Conservation (phyloP, 2,888 invertebrate genomes). For the Pandemis corylana region DNA sequence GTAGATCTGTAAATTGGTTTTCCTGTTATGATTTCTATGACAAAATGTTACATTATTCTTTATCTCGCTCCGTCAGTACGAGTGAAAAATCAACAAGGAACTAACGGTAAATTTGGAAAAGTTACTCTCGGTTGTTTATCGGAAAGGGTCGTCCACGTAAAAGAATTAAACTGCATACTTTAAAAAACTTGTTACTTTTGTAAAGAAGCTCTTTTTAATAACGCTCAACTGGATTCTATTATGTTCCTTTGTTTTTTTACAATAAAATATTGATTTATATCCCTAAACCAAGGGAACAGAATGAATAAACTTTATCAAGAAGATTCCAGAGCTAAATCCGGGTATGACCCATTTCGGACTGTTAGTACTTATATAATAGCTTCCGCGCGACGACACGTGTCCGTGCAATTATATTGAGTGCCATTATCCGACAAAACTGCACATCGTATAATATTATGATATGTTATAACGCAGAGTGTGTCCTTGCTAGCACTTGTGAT, state of each 20-base stretch:
- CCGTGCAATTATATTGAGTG: background rate
- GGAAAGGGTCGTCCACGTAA: background rate
- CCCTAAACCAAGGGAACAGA: no score
- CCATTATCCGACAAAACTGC: background rate
- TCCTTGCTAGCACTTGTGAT: background rate
- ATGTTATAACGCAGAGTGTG: background rate
- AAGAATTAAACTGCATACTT: no score
- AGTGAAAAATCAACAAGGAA: background rate
- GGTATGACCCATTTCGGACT: background rate
- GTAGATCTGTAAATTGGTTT: slow-evolving; percentile 1
- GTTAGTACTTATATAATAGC: background rate
- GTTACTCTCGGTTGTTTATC: background rate
- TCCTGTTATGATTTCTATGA: background rate
- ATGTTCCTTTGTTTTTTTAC: no score
- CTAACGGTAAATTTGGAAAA: background rate
- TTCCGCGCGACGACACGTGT: background rate
- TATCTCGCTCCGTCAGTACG: background rate
- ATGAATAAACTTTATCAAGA: no score
- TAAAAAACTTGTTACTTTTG: no score
- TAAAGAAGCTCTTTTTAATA: no score
- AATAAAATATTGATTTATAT: no score
- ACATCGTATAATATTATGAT: background rate
- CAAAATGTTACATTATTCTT: background rate
- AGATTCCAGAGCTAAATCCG: background rate
- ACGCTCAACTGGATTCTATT: no score